Base-by-base conservation (phyloP, 2,113 vertebrate genomes). In the Dolichotis patagonum region DNA sequence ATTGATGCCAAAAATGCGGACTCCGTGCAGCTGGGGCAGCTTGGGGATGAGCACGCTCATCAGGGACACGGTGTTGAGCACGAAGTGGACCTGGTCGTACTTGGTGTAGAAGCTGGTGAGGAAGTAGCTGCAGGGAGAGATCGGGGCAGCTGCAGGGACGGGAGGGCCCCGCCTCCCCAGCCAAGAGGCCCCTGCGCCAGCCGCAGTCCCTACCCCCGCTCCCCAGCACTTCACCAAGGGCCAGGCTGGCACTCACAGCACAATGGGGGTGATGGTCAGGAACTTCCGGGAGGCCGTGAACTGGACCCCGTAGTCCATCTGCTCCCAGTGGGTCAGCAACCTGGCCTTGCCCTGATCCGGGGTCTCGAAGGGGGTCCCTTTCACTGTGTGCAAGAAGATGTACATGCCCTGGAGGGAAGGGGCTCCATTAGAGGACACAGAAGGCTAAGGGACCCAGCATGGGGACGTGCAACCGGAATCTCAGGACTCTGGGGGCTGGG, bases 271-370 rank as follows among this genome's bases (percentile, higher is more conserved):
- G 99, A 99, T 99, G 98, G 99, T 99, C 98, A 99, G 98, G 98
- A 99, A 99, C 98, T 99, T 99, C 98, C 99, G 99, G 0, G 99
- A 99, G 0, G 99, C 99, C 0, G 99, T 99, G 94, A 99, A 99
- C 99, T 99, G 99, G 7, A 99, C 99, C 0, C 99, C 99, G 0
- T 99, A 99, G 98, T 99, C 99, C 99, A 99, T 99, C 99, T 99
- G 99, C 98, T 99, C 99, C 99, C 99, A 99, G 98, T 99, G 99
- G 0, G 99, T 99, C 0, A 99, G 99, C 96, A 99, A 98, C 96
- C 99, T 99, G 0, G 99, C 99, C 96, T 99, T 99, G 93, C 99
- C 99, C 98, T 99, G 99, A 96, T 99, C 99, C 0, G 99, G 99
- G 0, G 99, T 99, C 99, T 99, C 99, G 0, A 99, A 99, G 0